Evolutionary conservation across 2,797 vertebrate species (phyloP), one percentile per base, ranked within the genome.

Genomic region (Falco peregrinus): DNA sequence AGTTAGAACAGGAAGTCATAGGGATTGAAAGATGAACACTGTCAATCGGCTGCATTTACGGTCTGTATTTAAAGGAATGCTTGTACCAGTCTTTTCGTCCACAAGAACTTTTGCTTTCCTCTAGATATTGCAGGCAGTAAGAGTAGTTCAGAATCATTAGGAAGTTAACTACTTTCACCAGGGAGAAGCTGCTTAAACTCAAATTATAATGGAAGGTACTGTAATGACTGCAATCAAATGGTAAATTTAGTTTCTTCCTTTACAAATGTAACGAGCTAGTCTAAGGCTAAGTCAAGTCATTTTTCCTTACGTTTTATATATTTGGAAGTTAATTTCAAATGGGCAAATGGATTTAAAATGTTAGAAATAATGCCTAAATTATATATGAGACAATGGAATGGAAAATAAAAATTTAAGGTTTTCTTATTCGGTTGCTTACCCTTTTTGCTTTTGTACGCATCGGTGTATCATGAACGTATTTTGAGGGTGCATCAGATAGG

Each of bases 371-470:
- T 2, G 6, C 50, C 76, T 84, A 67, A 78, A 93, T 84, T 31
- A 78, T 20, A 20, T 2, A 22, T 29, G 59, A 68, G 80, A 97
- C 92, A 97, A 97, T 97, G 97, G 95, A 98, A 98, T 94, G 97
- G 98, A 95, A 97, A 97, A 60, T 21, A 91, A 48, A 39, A n/a
- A 20, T 2, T 37, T 14, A 93, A 22, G 65, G 11, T 89, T 67
- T 74, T 74, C 63, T 71, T 14, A 71, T 28, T 12, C 3, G 21
- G 87, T 95, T 97, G 98, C 99, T 99, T 99, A 99, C 99, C 99
- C 99, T 98, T 98, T 99, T 99, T 84, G 98, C 99, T 98, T 99
- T 99, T 73, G 99, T 98, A 84, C 99, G 98, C 78, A 77, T 88
- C 26, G 99, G 98, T 11, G 98, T 94, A 74, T 99, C 99, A 39